Evolutionary conservation across 2,888 invertebrate genomes (phyloP).

Genomic region (Lycia hirtaria): DNA sequence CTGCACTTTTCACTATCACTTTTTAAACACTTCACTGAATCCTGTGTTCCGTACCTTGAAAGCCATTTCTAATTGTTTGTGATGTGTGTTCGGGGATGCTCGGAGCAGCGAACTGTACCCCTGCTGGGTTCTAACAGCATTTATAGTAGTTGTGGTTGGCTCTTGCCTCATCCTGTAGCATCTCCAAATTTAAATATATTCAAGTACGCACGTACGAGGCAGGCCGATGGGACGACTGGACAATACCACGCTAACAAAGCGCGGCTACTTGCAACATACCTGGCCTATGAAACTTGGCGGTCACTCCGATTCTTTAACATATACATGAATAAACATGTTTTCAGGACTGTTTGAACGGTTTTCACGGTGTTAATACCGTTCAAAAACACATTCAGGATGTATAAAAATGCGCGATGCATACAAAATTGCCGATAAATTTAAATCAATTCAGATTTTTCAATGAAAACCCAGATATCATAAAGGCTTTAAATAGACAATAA

Average conservation of each 20-base stretch:
- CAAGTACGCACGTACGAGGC: constrained; percentile 83
- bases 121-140: constrained; percentile 66
- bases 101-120: constrained; percentile 76
- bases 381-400: constrained; percentile 47
- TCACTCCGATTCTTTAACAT: constrained; percentile 67
- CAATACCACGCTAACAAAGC: constrained; percentile 81
- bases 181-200: constrained; percentile 85
- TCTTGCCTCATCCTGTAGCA: constrained; percentile 82
- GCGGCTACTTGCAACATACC: constrained; percentile 74
- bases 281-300: constrained; percentile 72
- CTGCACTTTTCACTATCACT: constrained; percentile 26
- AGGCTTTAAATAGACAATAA: too few species aligned
- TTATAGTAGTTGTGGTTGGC: constrained; percentile 68
- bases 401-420: constrained; percentile 40
- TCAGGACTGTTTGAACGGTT: constrained; percentile 55
- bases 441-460: constrained; percentile 2
- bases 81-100: constrained; percentile 73
- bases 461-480: too few species aligned
- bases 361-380: constrained; percentile 51
- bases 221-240: constrained; percentile 71
- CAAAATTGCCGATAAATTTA: constrained; percentile 24
- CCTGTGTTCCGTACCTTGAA: constrained; percentile 73
- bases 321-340: constrained; percentile 60
- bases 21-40: constrained; percentile 45
- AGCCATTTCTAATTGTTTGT: constrained; percentile 69